Evolutionary conservation across 2,888 invertebrate species (phyloP), one percentile per base, ranked within the genome.

Genomic region (Drosophila robusta): DNA sequence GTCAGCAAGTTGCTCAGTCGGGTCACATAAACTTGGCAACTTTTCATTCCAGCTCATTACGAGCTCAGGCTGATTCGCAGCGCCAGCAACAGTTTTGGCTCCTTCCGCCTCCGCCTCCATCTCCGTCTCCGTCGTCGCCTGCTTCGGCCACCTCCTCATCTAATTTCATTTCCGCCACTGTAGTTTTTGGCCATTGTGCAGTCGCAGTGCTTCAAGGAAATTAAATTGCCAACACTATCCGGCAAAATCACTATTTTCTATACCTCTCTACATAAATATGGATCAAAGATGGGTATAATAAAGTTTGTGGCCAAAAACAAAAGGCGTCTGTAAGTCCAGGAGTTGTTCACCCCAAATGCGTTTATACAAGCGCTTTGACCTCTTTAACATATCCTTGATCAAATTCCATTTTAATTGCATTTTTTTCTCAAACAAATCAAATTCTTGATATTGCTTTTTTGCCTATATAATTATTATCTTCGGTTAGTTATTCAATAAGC

Each of bases 221-320:
- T 82, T 85, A 82, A 80, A 76, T 75, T 85, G 62, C 69, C 49
- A 70, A 69, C 83, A 85, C 86, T 85, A 82, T 82, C 86, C 81
- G 86, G 81, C 47, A 47, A 51, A 56, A 26, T 14, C 26, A 44
- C 49, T 38, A 54, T 62, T 45, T 34, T 4, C 16, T 11, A n/a
- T 18, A 32, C 54, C 26, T 16, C 11, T 1, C 14, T 24, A 4
- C 14, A 14, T 8, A 50, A 14, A 38, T 14, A 2, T 22, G 14
- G 8, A 11, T 16, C 8, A 1, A 8, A 11, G 14, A 8, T 1
- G 11, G 46, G 9, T 14, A 14, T 18, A 1, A n/a, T n/a, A 29
- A 41, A 52, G 41, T 51, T 36, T 51, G 51, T 39, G 4, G 22
- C 51, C 22, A 22, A 3, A 12, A 39, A 26, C 24, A 11, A 14